Evolutionary conservation across 2,888 invertebrate species (phyloP).

Genomic region (Chrysopilus asiliformis): DNA sequence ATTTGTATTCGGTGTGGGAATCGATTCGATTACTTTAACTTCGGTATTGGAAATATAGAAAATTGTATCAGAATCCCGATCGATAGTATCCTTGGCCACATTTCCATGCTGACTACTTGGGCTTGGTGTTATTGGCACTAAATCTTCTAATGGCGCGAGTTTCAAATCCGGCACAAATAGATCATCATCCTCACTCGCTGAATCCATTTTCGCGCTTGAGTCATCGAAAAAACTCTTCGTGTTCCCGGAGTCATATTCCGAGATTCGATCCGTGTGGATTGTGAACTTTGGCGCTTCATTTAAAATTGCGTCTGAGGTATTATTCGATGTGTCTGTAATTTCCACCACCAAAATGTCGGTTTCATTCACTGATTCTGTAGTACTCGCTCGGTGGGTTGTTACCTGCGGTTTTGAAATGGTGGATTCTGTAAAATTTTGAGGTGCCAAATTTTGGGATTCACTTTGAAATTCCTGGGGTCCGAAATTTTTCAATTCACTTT

Average conservation of each 20-base stretch:
- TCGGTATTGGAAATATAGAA: constrained; percentile 38
- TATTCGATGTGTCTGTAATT: constrained; percentile 26
- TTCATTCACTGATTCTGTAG: too few species aligned
- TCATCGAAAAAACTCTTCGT: constrained; percentile 6
- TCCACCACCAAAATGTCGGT: constrained; percentile 32
- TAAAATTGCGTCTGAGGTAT: constrained; percentile 21
- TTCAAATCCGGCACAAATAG: constrained; percentile 26
- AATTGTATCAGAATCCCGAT: constrained; percentile 35
- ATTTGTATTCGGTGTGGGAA: constrained; percentile 23
- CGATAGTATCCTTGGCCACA: constrained; percentile 16
- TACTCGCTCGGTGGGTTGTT: too few species aligned
- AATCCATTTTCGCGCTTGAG: constrained; percentile 2
- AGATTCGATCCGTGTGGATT: constrained; percentile 11
- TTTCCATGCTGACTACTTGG: constrained; percentile 18
- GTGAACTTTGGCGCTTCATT: constrained; percentile 15
- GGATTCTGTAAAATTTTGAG: too few species aligned
- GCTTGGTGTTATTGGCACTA: constrained; percentile 19
- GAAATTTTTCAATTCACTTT: too few species aligned
- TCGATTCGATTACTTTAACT: constrained; percentile 34
- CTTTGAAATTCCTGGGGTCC: too few species aligned
- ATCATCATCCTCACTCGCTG: constrained; percentile 21
- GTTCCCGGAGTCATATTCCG: constrained; percentile 9
- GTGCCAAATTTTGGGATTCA: too few species aligned
- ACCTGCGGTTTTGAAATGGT: too few species aligned
- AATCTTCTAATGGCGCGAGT: constrained; percentile 12